Evolutionary conservation across 2,888 invertebrate species (phyloP), one percentile per base, ranked within the genome.

Genomic region (Psylliodes chrysocephalus): DNA sequence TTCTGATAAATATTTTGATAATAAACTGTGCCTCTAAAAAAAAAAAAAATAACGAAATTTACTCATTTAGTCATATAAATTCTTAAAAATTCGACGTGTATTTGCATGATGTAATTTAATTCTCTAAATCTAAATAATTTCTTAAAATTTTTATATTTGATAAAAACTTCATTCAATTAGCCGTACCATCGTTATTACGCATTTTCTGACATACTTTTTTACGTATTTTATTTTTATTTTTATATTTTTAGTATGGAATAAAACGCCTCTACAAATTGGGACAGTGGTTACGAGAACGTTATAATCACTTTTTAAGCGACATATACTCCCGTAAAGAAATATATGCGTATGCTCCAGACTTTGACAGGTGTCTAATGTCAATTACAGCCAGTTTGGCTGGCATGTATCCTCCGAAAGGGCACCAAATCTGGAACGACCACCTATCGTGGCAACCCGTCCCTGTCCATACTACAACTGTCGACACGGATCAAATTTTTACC

Each of bases 281-380:
- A n/a, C 22, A 62, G 35, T 68, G 66, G 66, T 52, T 68, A 1
- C 83, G 92, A 15, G 80, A 85, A 44, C 86, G 92, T n/a, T 95
- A 95, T 80, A 78, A 82, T 38, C 83, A 87, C 72, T 85, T 90
- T 49, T 69, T 90, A 4, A 83, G 84, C 15, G 72, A 78, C 1
- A 75, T 75, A 3, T 91, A 90, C 75, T 83, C 84, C 4, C 81
- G 79, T 19, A 81, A 85, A 19, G 84, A 88, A 74, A 83, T 91
- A 33, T 83, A 83, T 72, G 82, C 90, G 1, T 82, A 85, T 52
- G 92, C 94, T 47, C 94, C 95, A 0, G 93, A 95, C 82, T 89
- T 91, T 14, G 94, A 96, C 82, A 88, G 96, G 18, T 93, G 95
- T 0, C 82, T 96, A 10, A 94, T 94, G 91, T 94, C 94, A 63